Evolutionary conservation across 2,113 vertebrate genomes (phyloP).

Genomic region (Noturus placidus): DNA sequence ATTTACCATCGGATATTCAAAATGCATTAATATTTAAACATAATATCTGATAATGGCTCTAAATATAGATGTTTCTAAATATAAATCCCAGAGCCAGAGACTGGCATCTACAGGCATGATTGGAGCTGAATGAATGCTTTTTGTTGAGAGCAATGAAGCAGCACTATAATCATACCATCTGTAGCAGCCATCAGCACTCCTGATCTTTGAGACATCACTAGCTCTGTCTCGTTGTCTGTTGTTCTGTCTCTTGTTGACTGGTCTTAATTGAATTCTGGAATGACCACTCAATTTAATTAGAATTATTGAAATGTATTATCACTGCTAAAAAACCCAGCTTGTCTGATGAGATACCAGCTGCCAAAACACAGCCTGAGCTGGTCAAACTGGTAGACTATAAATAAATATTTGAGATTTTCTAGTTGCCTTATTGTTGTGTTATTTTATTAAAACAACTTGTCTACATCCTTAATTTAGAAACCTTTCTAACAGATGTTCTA

Average conservation of each 20-base stretch:
- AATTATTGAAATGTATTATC: not conserved
- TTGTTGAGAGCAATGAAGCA: constrained; percentile 10
- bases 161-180: constrained; percentile 22
- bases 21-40: not conserved
- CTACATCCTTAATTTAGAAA: not conserved
- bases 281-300: not conserved
- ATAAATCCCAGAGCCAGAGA: constrained; percentile 4
- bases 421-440: not conserved
- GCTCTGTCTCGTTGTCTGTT: not conserved
- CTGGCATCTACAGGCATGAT: not conserved
- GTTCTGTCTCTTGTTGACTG: not conserved
- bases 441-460: not conserved
- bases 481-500: not conserved
- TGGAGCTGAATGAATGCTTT: constrained; percentile 34
- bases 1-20: not conserved
- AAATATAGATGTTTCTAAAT: constrained; percentile 14
- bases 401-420: not conserved
- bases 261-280: not conserved
- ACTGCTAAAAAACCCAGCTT: not conserved
- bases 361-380: not conserved
- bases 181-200: not conserved
- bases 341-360: not conserved
- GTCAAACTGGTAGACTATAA: not conserved
- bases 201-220: not conserved
- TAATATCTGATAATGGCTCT: not conserved